Percentiles rank a stretch among this genome's conserved stretches.
Evolutionary conservation across 2,888 invertebrate species (phyloP).

Genomic region (Helicoverpa assulta): DNA sequence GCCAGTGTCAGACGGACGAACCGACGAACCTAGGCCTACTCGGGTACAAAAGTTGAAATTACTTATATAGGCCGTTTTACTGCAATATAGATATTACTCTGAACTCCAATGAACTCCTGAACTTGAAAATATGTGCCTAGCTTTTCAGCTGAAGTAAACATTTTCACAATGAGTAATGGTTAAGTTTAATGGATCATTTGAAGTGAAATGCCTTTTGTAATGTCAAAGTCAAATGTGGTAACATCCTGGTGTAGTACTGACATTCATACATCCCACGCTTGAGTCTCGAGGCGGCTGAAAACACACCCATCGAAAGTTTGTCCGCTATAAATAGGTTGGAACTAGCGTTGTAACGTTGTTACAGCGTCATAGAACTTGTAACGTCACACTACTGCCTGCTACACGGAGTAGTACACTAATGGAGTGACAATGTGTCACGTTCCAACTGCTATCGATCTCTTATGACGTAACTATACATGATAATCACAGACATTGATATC

Average conservation of each 20-base stretch:
- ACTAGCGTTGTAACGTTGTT: conserved; percentile 40
- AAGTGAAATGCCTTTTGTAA: conserved; percentile 22
- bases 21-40: conserved; percentile 36
- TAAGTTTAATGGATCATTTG: conserved; percentile 32
- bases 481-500: background rate
- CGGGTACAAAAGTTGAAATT: conserved; percentile 32
- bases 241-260: conserved; percentile 4
- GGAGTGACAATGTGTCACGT: conserved; percentile 3
- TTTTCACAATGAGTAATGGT: conserved; percentile 11
- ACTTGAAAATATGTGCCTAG: conserved; percentile 45
- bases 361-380: conserved; percentile 18
- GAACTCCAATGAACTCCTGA: conserved; percentile 35
- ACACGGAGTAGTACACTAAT: conserved; percentile 21
- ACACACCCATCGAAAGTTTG: conserved; percentile 50
- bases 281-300: conserved; percentile 42
- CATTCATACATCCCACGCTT: conserved; percentile 48
- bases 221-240: conserved; percentile 34
- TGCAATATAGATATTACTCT: conserved; percentile 27
- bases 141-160: conserved; percentile 18
- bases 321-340: conserved; percentile 47
- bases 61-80: conserved; percentile 47
- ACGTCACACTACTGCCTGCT: conserved; percentile 33
- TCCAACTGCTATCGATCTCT: background rate
- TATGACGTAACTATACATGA: background rate
- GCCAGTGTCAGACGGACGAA: conserved; percentile 62